Evolutionary conservation across 2,797 vertebrate species (phyloP).

Genomic region (Ibycter americanus): DNA sequence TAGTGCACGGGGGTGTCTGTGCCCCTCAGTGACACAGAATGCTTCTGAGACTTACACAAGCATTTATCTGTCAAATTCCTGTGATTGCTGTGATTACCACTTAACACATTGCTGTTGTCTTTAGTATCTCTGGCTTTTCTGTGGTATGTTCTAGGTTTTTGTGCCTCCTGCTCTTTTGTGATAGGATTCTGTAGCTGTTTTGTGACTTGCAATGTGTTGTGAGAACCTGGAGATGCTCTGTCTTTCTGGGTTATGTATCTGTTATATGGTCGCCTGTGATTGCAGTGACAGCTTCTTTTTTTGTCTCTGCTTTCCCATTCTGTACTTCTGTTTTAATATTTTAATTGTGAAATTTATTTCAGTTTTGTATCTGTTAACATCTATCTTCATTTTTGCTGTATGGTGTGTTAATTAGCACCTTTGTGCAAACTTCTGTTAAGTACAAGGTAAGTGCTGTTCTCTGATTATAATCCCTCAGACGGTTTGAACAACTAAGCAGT

Average conservation of each 20-base stretch:
- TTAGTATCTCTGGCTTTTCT: not conserved
- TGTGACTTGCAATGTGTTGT: not conserved
- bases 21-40: not conserved
- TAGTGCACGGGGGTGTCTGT: not conserved
- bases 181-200: not conserved
- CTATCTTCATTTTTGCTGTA: not conserved
- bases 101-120: not conserved
- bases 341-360: not conserved
- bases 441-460: not conserved
- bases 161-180: not conserved
- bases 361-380: not conserved
- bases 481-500: not conserved
- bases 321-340: not conserved
- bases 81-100: not conserved
- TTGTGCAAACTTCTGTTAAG: not conserved
- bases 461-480: not conserved
- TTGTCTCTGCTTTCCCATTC: not conserved
- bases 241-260: not conserved
- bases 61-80: not conserved
- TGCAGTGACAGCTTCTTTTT: not conserved
- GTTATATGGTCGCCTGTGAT: not conserved
- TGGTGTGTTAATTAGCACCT: not conserved
- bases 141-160: not conserved
- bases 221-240: not conserved
- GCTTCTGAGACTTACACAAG: not conserved